Conservation (phyloP, 1,140 invertebrate genomes). For the Oedothorax gibbosus region DNA sequence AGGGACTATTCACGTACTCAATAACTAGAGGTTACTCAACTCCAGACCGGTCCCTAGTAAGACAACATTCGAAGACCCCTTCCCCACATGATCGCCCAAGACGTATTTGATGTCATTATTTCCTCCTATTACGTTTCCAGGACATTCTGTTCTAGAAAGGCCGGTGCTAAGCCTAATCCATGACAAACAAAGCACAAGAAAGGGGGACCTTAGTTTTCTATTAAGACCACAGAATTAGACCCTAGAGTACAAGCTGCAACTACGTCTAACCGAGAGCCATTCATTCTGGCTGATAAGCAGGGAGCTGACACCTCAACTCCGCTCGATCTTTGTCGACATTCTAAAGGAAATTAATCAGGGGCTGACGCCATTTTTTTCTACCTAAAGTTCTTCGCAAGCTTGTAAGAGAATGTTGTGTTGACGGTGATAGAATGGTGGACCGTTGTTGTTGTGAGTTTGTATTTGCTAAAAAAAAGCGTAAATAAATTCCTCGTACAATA, state of each 20-base stretch:
- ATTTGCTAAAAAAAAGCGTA: too few species aligned
- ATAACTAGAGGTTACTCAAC: too few species aligned
- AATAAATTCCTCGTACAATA: too few species aligned
- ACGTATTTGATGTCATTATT: constrained; percentile 57
- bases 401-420: too few species aligned
- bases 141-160: background rate
- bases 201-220: constrained; percentile 31
- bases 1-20: too few species aligned
- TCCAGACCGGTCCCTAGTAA: background rate
- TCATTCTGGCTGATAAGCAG: constrained; percentile 47
- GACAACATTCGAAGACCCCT: constrained; percentile 1
- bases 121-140: constrained; percentile 31
- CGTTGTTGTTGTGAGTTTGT: too few species aligned
- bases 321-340: constrained; percentile 50
- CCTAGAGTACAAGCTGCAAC: constrained; percentile 27
- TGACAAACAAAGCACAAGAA: constrained; percentile 42
- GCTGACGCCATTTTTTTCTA: background rate
- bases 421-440: too few species aligned
- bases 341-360: constrained; percentile 49
- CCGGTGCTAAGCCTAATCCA: constrained; percentile 47
- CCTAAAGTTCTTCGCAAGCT: too few species aligned
- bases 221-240: constrained; percentile 55
- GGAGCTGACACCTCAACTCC: constrained; percentile 51
- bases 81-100: constrained; percentile 37
- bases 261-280: constrained; percentile 8